These are phyloP conservation scores for Sisyra nigra DNA, from an alignment of 2,888 invertebrate genomes.

Conservation along the genomic window DNA sequence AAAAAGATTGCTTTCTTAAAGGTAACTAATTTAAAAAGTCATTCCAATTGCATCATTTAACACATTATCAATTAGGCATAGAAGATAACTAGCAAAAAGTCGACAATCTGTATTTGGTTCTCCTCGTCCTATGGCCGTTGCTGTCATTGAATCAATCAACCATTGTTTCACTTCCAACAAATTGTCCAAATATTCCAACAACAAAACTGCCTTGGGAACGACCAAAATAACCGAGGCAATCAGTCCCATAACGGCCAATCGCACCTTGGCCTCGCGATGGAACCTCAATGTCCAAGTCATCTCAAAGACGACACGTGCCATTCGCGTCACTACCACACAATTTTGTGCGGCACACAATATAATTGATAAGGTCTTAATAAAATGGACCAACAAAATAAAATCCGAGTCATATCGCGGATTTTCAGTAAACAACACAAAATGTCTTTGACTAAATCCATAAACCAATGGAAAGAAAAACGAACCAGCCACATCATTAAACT, in stretches of 20 bases:
- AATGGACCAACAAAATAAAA: conserved; percentile 48
- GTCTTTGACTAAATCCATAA: conserved; percentile 44
- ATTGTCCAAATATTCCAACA: conserved; percentile 40
- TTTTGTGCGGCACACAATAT: conserved; percentile 53
- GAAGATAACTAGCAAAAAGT: conserved; percentile 40
- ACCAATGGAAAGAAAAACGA: conserved; percentile 73
- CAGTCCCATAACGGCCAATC: conserved; percentile 46
- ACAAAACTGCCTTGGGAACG: conserved; percentile 38
- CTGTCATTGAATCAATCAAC: conserved; percentile 41
- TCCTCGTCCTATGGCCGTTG: conserved; percentile 36
- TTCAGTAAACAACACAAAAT: conserved; percentile 33
- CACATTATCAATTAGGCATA: conserved; percentile 30
- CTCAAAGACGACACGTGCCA: conserved; percentile 53
- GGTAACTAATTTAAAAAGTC: neutral
- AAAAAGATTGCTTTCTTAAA: too few relatives aligned
- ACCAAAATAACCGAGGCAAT: conserved; percentile 46
- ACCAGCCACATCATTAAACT: conserved; percentile 57
- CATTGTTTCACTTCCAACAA: conserved; percentile 49
- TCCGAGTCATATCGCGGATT: conserved; percentile 44
- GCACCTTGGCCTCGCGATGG: conserved; percentile 47
- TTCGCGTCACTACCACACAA: conserved; percentile 41
- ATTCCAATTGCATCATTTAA: conserved; percentile 17
- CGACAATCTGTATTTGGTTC: conserved; percentile 50
- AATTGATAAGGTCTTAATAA: conserved; percentile 48
- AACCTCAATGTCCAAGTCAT: conserved; percentile 49